phyloP scores from a whole-genome alignment of 2,797 vertebrate genomes.

The Sparidentex hasta region DNA sequence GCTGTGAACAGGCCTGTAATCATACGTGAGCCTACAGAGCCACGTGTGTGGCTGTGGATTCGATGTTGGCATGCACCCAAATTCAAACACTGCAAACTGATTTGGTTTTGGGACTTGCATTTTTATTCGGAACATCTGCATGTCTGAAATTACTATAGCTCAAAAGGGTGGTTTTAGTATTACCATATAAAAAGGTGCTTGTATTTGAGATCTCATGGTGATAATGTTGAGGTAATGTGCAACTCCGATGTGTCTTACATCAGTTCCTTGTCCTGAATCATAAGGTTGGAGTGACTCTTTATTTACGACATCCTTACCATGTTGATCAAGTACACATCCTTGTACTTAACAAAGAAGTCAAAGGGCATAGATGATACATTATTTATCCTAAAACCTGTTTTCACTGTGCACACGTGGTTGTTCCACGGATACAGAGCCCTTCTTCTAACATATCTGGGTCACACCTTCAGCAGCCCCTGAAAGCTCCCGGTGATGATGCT shows the following conservation, averaged over 20 bases:
- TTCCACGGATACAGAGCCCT: not conserved
- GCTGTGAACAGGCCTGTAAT: not conserved
- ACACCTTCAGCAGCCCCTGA: not conserved
- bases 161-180: not conserved
- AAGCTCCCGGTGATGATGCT: not conserved
- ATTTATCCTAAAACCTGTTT: not conserved
- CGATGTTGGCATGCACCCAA: too few species aligned
- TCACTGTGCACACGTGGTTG: not conserved
- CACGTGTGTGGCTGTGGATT: not conserved
- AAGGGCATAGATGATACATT: not conserved
- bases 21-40: not conserved
- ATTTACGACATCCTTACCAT: not conserved
- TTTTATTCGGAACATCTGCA: too few species aligned
- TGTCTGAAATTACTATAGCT: not conserved
- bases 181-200: not conserved
- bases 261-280: not conserved
- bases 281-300: not conserved
- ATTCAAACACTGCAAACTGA: too few species aligned
- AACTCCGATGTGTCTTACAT: not conserved
- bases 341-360: not conserved
- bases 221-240: not conserved
- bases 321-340: not conserved
- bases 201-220: not conserved
- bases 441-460: constrained; percentile 4
- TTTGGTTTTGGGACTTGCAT: too few species aligned